A percentile compares a stretch with the other conserved stretches of the same genome.
Evolutionary conservation across 2,113 vertebrate genomes (phyloP).

Genomic region (Trachemys scripta): DNA sequence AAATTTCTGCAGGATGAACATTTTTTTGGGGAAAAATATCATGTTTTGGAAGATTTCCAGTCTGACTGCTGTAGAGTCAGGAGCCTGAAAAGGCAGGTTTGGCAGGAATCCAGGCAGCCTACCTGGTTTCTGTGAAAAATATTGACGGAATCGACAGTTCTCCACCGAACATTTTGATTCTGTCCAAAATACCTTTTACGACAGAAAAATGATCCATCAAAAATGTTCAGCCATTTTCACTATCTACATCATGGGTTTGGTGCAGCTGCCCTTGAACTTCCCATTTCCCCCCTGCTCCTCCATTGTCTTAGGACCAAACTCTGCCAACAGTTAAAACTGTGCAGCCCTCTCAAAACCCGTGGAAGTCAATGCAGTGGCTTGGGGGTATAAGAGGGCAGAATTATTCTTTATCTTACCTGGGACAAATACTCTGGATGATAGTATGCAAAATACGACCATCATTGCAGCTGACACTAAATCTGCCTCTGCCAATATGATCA

Average conservation of each 20-base stretch:
- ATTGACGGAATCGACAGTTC: background rate
- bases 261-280: background rate
- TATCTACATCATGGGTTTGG: background rate
- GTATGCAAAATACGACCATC: conserved; percentile 10
- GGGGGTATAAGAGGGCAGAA: background rate
- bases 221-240: background rate
- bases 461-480: conserved; percentile 3
- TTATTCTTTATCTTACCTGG: conserved; percentile 19
- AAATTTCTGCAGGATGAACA: background rate
- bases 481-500: background rate
- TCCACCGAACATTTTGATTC: background rate
- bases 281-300: background rate
- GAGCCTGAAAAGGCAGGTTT: background rate
- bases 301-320: background rate
- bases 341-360: background rate
- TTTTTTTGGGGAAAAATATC: background rate
- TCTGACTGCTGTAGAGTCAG: background rate
- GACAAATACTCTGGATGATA: background rate
- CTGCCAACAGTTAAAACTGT: background rate
- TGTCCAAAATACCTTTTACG: background rate
- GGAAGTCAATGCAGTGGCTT: background rate
- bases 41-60: background rate
- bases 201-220: background rate
- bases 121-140: background rate
- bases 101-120: background rate